phyloP scores from a whole-genome alignment of 2,113 vertebrate genomes.

The Pterocles orientalis region DNA sequence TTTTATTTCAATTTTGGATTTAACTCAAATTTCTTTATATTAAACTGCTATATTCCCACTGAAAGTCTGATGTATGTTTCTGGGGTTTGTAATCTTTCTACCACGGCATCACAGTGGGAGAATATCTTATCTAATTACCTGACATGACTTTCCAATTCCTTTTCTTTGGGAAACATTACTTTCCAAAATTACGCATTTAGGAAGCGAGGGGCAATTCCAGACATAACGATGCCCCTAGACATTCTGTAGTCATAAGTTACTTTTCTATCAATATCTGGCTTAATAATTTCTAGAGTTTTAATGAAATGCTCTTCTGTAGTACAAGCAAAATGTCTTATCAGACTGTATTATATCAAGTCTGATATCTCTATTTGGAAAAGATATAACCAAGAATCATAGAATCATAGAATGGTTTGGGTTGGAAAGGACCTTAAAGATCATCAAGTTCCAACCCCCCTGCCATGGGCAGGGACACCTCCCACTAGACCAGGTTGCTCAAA shows the following conservation, averaged over 20 bases:
- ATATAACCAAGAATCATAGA: background rate
- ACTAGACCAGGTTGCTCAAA: too few relatives aligned
- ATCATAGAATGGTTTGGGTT: too few relatives aligned
- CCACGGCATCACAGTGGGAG: background rate
- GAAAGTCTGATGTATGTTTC: background rate
- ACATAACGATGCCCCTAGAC: rapidly evolving
- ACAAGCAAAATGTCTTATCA: background rate
- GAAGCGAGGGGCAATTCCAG: background rate
- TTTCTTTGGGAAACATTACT: background rate
- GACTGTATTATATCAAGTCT: background rate
- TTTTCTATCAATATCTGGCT: background rate
- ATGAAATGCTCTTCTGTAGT: background rate
- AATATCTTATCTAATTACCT: background rate
- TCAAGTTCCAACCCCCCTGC: too few relatives aligned
- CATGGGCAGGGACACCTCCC: too few relatives aligned
- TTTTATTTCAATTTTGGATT: background rate
- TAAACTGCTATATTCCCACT: background rate
- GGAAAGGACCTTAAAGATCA: too few relatives aligned
- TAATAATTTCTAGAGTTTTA: background rate
- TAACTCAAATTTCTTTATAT: background rate
- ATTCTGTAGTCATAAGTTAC: background rate
- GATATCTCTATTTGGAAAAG: background rate
- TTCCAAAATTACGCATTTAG: background rate
- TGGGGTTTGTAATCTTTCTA: background rate
- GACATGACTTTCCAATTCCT: background rate